These are phyloP conservation scores for Chelonoidis abingdonii DNA, from an alignment of 2,113 vertebrate species.

Conservation along the genomic window DNA sequence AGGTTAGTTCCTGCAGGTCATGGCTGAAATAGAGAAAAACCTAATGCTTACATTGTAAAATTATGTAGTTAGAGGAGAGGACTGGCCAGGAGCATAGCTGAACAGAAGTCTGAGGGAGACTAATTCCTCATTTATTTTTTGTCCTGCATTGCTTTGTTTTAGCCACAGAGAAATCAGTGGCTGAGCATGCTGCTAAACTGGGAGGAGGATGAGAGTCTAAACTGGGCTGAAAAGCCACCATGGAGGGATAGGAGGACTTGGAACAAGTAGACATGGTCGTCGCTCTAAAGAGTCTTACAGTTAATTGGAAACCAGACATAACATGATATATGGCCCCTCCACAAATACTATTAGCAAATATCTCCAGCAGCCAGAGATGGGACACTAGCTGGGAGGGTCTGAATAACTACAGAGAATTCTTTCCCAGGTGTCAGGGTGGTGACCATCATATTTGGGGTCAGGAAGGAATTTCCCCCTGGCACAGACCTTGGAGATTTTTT, in stretches of 20 bases:
- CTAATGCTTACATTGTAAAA: neutral
- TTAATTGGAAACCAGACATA: neutral
- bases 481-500: too few species aligned
- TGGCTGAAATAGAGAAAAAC: conserved; percentile 10
- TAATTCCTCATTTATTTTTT: neutral
- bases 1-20: neutral
- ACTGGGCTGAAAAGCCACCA: neutral
- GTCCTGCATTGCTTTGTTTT: neutral
- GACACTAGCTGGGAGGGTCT: too few species aligned
- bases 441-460: too few species aligned
- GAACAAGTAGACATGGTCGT: neutral
- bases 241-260: neutral
- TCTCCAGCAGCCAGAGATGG: too few species aligned
- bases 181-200: neutral
- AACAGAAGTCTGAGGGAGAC: neutral
- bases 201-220: rapidly evolving
- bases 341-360: too few species aligned
- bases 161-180: neutral
- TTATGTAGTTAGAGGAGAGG: neutral
- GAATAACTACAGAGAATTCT: too few species aligned
- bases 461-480: too few species aligned
- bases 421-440: too few species aligned
- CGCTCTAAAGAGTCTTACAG: neutral
- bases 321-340: neutral
- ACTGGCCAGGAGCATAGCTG: neutral